phyloP scores from a whole-genome alignment of 2,888 invertebrate species.

The Nipponacmea schrenckii region DNA sequence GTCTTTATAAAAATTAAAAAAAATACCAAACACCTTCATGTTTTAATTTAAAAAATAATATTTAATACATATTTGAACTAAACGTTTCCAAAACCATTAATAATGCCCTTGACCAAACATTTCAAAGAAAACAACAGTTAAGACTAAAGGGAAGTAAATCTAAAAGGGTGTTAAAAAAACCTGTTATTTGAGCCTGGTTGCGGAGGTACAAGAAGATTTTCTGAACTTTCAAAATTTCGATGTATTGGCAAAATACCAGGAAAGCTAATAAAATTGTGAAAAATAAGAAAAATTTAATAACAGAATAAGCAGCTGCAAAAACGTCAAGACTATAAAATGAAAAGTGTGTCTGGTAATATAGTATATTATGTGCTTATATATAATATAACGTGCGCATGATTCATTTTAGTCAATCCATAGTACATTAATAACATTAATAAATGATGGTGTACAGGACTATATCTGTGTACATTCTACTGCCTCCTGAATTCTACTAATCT shows the following conservation, averaged over 20 bases:
- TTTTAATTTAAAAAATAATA: no score
- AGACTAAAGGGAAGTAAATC: no score
- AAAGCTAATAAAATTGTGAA: constrained; percentile 19
- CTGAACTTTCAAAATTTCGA: constrained; percentile 50
- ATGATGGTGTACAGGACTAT: no score
- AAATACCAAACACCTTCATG: no score
- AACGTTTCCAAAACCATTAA: no score
- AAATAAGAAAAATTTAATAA: background rate
- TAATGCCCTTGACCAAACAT: no score
- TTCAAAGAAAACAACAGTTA: no score
- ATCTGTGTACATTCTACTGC: no score
- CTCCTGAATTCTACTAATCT: no score
- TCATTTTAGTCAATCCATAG: background rate
- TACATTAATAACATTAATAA: no score
- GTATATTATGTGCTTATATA: constrained; percentile 3
- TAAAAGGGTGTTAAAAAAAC: constrained; percentile 29
- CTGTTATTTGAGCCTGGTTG: constrained; percentile 62
- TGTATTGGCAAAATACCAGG: constrained; percentile 29
- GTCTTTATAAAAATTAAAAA: no score
- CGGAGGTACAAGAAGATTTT: constrained; percentile 56
- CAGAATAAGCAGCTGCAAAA: background rate
- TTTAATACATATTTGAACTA: no score
- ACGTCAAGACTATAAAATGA: constrained; percentile 10
- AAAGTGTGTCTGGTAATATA: constrained; percentile 9
- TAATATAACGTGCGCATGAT: background rate